Evolutionary conservation across 2,113 vertebrate species (phyloP).

Genomic region (Poecilia latipinna): DNA sequence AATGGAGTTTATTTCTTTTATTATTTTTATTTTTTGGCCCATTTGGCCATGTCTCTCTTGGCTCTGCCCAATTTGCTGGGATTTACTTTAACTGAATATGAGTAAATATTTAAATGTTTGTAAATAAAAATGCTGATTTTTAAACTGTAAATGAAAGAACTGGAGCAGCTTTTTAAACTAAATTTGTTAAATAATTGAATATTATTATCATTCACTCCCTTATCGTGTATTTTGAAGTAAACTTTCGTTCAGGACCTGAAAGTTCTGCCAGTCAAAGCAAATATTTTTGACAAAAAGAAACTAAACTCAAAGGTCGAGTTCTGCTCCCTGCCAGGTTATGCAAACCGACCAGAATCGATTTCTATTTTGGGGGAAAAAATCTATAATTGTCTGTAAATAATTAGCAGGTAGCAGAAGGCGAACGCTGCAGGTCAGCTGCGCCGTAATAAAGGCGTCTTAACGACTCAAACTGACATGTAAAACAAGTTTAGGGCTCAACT

Average conservation of each 20-base stretch:
- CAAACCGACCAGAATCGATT: slow-evolving; percentile 5
- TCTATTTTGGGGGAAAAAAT: not conserved
- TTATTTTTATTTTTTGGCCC: too few species aligned
- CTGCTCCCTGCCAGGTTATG: not conserved
- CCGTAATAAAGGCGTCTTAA: not conserved
- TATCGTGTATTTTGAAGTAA: fast-evolving
- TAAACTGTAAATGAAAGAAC: too few species aligned
- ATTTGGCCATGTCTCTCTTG: too few species aligned
- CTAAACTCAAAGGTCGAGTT: not conserved
- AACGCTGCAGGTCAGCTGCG: not conserved
- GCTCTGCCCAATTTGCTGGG: too few species aligned
- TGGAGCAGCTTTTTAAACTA: too few species aligned
- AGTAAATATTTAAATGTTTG: too few species aligned
- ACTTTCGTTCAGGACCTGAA: too few species aligned
- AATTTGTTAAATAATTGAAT: too few species aligned
- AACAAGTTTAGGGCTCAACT: not conserved
- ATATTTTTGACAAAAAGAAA: not conserved
- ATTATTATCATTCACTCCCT: not conserved
- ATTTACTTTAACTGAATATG: too few species aligned
- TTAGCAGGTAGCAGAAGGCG: not conserved
- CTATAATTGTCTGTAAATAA: slow-evolving; percentile 3
- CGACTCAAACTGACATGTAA: not conserved
- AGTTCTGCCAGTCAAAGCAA: not conserved
- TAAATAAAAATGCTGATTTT: too few species aligned
- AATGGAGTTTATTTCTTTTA: too few species aligned